A percentile compares a stretch with the other conserved stretches of the same genome.
Evolutionary conservation across 2,113 vertebrate genomes (phyloP).

Genomic region (Hemiscyllium ocellatum): DNA sequence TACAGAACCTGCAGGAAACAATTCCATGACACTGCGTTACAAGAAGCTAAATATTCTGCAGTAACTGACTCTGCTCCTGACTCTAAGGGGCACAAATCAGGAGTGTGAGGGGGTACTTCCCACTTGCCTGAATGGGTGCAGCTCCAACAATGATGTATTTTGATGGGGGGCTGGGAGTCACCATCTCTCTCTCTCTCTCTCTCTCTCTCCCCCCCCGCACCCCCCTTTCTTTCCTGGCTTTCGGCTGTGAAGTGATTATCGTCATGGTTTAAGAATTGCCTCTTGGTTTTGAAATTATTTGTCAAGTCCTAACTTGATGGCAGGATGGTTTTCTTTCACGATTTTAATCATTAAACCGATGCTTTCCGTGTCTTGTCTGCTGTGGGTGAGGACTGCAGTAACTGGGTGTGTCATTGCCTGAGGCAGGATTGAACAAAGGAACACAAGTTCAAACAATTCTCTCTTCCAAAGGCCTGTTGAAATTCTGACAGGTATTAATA

Average conservation of each 20-base stretch:
- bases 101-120: too few relatives aligned
- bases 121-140: too few relatives aligned
- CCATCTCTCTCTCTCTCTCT: too few relatives aligned
- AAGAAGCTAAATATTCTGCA: too few relatives aligned
- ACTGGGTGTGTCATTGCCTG: background rate
- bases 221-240: background rate
- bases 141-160: background rate
- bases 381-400: background rate
- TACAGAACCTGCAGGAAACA: too few relatives aligned
- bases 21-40: too few relatives aligned
- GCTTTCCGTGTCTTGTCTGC: background rate
- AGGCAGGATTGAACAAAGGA: background rate
- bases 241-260: too few relatives aligned
- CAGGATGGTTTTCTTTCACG: background rate
- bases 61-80: too few relatives aligned
- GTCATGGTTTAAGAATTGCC: background rate
- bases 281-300: background rate
- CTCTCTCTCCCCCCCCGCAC: too few relatives aligned
- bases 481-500: background rate
- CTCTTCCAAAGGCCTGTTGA: background rate
- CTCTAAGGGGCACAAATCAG: too few relatives aligned
- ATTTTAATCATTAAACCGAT: background rate
- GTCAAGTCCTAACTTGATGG: background rate
- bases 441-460: background rate
- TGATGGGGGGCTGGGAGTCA: too few relatives aligned